These are phyloP conservation scores for Todiramphus chloris DNA, from an alignment of 2,113 vertebrate species.

Conservation along the genomic window DNA sequence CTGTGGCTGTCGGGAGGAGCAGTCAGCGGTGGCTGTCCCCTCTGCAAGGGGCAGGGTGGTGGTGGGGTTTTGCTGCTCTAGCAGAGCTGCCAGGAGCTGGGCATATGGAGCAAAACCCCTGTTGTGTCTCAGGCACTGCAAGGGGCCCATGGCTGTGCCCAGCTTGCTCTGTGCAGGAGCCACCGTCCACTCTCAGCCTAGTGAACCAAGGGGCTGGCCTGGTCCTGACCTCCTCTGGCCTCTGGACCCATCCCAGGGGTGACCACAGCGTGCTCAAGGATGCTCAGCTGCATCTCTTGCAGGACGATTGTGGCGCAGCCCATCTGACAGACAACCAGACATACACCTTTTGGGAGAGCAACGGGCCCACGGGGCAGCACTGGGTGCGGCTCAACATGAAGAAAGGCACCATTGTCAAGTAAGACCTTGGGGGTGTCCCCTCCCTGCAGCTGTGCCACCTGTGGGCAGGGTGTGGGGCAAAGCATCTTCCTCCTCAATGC, in stretches of 20 bases:
- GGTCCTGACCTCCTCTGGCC: neutral
- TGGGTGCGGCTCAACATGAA: slow-evolving; percentile 98
- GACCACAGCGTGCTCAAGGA: fast-evolving
- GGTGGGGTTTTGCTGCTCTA: neutral
- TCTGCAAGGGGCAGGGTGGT: fast-evolving
- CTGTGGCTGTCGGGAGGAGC: neutral
- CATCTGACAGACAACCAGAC: slow-evolving; percentile 86
- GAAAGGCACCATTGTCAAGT: slow-evolving; percentile 92
- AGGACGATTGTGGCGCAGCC: slow-evolving; percentile 85
- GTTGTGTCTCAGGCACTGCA: fast-evolving
- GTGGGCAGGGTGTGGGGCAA: neutral
- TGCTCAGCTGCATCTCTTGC: neutral
- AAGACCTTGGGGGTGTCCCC: slow-evolving; percentile 21
- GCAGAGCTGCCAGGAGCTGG: neutral
- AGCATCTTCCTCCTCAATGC: neutral
- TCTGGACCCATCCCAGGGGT: neutral
- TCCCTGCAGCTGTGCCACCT: neutral
- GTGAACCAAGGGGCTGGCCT: neutral
- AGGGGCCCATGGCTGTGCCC: neutral
- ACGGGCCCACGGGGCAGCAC: slow-evolving; percentile 87
- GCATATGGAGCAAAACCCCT: neutral
- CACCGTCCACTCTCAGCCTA: neutral
- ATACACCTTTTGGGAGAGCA: slow-evolving; percentile 94
- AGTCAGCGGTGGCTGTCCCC: fast-evolving
- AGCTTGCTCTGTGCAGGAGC: neutral